Conservation (phyloP, 2,888 invertebrate genomes). For the Pherbina coryleti region DNA sequence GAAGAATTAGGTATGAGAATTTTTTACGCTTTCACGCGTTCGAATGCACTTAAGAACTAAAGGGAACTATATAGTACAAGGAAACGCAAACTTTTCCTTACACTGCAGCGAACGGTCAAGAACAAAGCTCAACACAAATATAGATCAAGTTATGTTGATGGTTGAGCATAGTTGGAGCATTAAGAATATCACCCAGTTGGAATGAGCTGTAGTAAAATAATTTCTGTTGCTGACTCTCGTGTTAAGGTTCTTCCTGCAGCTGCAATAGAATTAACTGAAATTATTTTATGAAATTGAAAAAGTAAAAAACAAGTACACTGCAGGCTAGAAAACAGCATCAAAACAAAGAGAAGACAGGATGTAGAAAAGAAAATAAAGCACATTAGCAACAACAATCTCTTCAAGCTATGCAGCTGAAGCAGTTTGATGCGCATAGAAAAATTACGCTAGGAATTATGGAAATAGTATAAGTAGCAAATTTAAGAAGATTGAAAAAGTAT, state of each 20-base stretch:
- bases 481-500: too few relatives aligned
- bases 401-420: not conserved
- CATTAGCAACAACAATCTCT: not conserved
- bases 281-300: slow-evolving; percentile 21
- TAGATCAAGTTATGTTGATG: not conserved
- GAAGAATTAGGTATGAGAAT: not conserved
- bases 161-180: too few relatives aligned
- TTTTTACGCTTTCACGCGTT: not conserved
- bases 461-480: not conserved
- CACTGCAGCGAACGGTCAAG: not conserved
- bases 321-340: not conserved
- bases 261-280: slow-evolving; percentile 20
- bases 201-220: not conserved
- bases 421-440: not conserved
- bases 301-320: not conserved
- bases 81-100: not conserved
- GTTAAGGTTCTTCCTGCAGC: not conserved
- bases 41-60: not conserved
- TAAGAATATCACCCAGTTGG: not conserved
- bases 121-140: too few relatives aligned
- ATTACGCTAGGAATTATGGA: not conserved
- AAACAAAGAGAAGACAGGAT: too few relatives aligned
- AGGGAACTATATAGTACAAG: not conserved
- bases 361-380: not conserved
- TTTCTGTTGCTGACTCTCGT: not conserved